A percentile compares a stretch with the other conserved stretches of the same genome.
These are phyloP conservation scores for Eriocheir sinensis DNA, from an alignment of 1,140 invertebrate genomes.

Conservation along the genomic window DNA sequence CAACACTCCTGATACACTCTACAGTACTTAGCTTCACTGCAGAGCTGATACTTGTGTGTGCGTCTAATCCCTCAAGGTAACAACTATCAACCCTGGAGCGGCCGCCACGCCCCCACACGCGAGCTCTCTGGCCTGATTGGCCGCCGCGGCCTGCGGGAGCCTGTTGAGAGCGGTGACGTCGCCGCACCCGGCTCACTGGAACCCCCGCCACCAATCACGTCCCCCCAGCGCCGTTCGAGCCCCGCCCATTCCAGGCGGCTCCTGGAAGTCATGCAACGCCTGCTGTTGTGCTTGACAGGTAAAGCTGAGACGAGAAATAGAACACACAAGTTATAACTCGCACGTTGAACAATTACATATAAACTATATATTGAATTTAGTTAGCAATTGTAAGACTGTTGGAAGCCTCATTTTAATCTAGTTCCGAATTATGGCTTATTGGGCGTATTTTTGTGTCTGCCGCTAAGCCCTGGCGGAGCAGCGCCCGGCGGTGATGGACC, in stretches of 20 bases:
- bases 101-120: slow-evolving; percentile 62
- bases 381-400: slow-evolving; percentile 37
- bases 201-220: slow-evolving; percentile 47
- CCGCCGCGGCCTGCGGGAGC: slow-evolving; percentile 47
- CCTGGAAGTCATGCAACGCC: slow-evolving; percentile 61
- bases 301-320: slow-evolving; percentile 65
- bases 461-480: background rate
- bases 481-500: background rate
- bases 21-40: slow-evolving; percentile 72
- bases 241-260: slow-evolving; percentile 61
- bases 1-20: slow-evolving; percentile 69
- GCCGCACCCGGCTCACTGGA: slow-evolving; percentile 62
- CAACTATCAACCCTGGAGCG: slow-evolving; percentile 70
- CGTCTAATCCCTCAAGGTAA: slow-evolving; percentile 63
- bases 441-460: background rate
- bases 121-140: slow-evolving; percentile 55
- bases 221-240: background rate
- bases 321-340: slow-evolving; percentile 67
- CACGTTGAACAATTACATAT: slow-evolving; percentile 64
- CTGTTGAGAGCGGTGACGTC: slow-evolving; percentile 66
- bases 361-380: slow-evolving; percentile 69
- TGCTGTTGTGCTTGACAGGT: slow-evolving; percentile 58
- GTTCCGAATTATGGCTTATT: slow-evolving; percentile 28
- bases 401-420: slow-evolving; percentile 24
- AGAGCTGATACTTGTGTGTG: slow-evolving; percentile 69